Base-by-base conservation (phyloP, 2,888 invertebrate species). In the Hypena proboscidalis region DNA sequence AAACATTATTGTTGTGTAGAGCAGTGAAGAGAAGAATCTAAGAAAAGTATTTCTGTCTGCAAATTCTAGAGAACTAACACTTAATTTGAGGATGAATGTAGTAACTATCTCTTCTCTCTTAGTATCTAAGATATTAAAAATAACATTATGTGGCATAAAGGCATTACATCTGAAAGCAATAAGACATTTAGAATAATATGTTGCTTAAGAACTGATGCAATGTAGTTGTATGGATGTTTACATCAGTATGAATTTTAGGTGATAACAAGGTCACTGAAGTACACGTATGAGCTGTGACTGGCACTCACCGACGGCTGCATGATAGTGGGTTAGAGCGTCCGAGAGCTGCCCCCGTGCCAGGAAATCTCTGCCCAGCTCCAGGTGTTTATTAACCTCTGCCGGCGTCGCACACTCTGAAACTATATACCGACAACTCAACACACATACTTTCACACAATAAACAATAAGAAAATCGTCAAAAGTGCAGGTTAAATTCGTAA, bases 321-420 rank as follows among this genome's bases (percentile, higher is more conserved):
- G 99, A 88, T 98, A 99, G 82, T 99, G 99, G 47, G 97, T 96
- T 33, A 99, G 88, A 5, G 99, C 99, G 91, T 99, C 99, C 30
- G 97, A 95, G 54, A 99, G 93, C 82, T 99, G 98, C 19, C 99
- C 98, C 60, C 95, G 94, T 23, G 97, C 96, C 69, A 99, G 91
- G 83, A 98, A 95, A 77, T 97, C 95, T 77, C 95, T 96, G 1
- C 99, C 99, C 83, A 98, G 91, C 80, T 99, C 97, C 82, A 99
- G 92, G 92, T 99, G 99, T 76, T 95, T 96, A 71, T 97, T 96
- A 53, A 98, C 95, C 85, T 98, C 98, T 34, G 93, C 92, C 71
- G 94, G 94, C 39, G 93, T 92, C 58, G 93, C 92, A 68, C 94
- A 92, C 71, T 95, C 94, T 76, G 95, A 93, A 81, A 95, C 96